Evolutionary conservation across 2,888 invertebrate species (phyloP).

Genomic region (Hirtodrosophila trivittata): DNA sequence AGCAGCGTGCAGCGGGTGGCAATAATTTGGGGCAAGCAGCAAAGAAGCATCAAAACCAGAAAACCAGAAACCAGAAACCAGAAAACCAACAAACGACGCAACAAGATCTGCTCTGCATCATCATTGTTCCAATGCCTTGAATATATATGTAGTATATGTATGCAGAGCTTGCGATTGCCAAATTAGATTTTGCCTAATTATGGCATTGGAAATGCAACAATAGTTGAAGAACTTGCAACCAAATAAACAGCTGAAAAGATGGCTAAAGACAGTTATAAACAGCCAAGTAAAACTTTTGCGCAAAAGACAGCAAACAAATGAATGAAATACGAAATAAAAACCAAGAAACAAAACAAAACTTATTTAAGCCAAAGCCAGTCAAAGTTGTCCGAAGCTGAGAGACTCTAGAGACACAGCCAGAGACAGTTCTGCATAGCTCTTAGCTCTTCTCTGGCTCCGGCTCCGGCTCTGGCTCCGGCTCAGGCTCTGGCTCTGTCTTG

Average conservation of each 20-base stretch:
- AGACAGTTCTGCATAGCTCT: too few relatives aligned
- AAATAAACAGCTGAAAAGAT: conserved; percentile 25
- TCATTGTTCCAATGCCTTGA: conserved; percentile 28
- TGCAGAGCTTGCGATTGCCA: conserved; percentile 57
- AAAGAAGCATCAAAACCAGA: conserved; percentile 20
- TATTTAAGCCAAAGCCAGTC: conserved; percentile 2
- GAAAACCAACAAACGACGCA: conserved; percentile 1
- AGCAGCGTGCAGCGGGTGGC: conserved; percentile 24
- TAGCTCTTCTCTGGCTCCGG: too few relatives aligned
- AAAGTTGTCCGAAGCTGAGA: not conserved
- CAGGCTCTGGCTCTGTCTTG: conserved; percentile 7
- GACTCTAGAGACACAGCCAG: not conserved
- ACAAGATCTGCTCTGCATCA: conserved; percentile 25
- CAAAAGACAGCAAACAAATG: conserved; percentile 36
- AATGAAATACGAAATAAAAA: conserved; percentile 23
- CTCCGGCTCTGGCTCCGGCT: not conserved
- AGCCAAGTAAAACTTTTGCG: conserved; percentile 9
- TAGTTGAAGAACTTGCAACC: conserved; percentile 33
- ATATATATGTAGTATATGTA: conserved; percentile 40
- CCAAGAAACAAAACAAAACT: conserved; percentile 33
- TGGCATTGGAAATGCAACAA: conserved; percentile 69
- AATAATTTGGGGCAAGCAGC: conserved; percentile 10
- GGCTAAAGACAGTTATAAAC: conserved; percentile 14
- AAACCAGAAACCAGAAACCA: conserved; percentile 11
- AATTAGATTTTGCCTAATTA: conserved; percentile 74